These are phyloP conservation scores for Xyliphius kryptos DNA, from an alignment of 2,113 vertebrate species.

Conservation along the genomic window DNA sequence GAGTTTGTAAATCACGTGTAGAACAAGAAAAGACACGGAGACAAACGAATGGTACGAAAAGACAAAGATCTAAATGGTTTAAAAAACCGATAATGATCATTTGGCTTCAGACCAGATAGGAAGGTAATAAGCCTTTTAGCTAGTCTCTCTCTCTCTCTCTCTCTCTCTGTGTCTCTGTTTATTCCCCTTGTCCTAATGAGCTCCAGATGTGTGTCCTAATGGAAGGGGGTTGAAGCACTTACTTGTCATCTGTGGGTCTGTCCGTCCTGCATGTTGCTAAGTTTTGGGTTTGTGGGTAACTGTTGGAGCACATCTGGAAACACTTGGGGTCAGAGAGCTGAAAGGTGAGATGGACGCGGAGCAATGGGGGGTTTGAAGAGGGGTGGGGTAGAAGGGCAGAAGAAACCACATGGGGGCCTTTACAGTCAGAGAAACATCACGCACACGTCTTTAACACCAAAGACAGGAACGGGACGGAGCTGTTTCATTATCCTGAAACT, in stretches of 20 bases:
- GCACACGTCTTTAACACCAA: too few species aligned
- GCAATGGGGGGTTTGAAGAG: slow-evolving; percentile 18
- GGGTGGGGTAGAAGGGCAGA: slow-evolving; percentile 15
- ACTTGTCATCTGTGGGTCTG: slow-evolving; percentile 44
- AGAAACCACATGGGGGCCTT: slow-evolving; percentile 33
- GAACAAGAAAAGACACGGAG: too few species aligned
- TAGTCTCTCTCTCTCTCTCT: slow-evolving; percentile 16
- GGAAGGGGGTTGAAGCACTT: slow-evolving; percentile 42
- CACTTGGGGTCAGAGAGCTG: slow-evolving; percentile 49
- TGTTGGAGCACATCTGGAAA: slow-evolving; percentile 49
- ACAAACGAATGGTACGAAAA: too few species aligned
- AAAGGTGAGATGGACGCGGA: slow-evolving; percentile 41
- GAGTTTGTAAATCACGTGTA: too few species aligned
- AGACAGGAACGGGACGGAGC: too few species aligned
- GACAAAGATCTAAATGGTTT: too few species aligned
- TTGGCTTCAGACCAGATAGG: slow-evolving; percentile 24
- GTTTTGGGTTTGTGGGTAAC: slow-evolving; percentile 36
- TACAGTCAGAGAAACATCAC: slow-evolving; percentile 19
- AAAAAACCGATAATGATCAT: background rate
- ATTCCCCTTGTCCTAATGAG: slow-evolving; percentile 46
- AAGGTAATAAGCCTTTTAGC: too few species aligned
- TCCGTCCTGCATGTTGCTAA: slow-evolving; percentile 33
- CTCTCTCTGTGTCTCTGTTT: slow-evolving; percentile 43
- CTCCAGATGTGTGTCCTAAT: slow-evolving; percentile 49
- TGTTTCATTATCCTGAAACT: too few species aligned